Base-by-base conservation (phyloP, 2,888 invertebrate species). In the Phanerotoma sp. region DNA sequence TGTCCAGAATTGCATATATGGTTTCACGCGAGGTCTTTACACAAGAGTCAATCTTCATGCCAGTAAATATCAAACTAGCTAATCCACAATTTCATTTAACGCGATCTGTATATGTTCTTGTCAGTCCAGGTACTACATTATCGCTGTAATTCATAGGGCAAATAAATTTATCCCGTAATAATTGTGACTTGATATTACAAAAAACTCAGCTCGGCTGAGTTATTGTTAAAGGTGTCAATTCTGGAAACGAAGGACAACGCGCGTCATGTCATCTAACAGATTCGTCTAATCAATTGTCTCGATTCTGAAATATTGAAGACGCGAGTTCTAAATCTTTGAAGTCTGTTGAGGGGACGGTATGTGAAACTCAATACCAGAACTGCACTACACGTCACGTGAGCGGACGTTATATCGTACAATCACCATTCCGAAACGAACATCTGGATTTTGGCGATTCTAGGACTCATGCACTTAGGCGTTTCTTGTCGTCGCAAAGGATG, bases 171-270 rank as follows among this genome's bases (percentile, higher is more conserved):
- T n/a, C n/a, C n/a, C n/a, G n/a, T n/a, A n/a, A n/a, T n/a, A n/a
- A n/a, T n/a, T n/a, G n/a, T n/a, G n/a, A n/a, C n/a, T n/a, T n/a
- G n/a, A n/a, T n/a, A n/a, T n/a, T n/a, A n/a, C n/a, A n/a, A n/a
- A n/a, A n/a, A n/a, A n/a, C n/a, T n/a, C n/a, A n/a, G n/a, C n/a
- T n/a, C n/a, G 30, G 30, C n/a, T 30, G 30, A n/a, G 30, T 30
- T 2, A n/a, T 30, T 11, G 30, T n/a, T n/a, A n/a, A n/a, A n/a
- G 30, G 30, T 11, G 30, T 30, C 30, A 30, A 30, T 3, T 9
- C 9, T 30, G 30, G n/a, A 11, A 30, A 60, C 4, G 48, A 72
- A 4, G 63, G 69, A 18, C 68, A 72, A 45, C 62, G 57, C 61
- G 45, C 58, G 1, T 61, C 59, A 2, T 61, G 61, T 60, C 48